Base-by-base conservation (phyloP, 2,888 invertebrate genomes). In the Ichneumoninae sp. region DNA sequence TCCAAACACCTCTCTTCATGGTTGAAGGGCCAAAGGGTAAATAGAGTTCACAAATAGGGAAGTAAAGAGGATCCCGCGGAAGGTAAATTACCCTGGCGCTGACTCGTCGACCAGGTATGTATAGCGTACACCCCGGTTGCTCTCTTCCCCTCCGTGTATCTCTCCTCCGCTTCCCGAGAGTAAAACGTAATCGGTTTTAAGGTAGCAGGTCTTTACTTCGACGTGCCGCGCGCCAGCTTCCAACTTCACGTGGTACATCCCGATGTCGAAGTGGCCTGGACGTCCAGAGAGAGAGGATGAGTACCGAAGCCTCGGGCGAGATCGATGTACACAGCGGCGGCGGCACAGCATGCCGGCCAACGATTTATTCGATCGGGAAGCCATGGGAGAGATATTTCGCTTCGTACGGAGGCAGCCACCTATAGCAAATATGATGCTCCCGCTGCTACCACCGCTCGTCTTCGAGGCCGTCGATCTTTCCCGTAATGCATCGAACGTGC, bases 401-500 rank as follows among this genome's bases (percentile, higher is more conserved):
- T 75, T 26, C 70, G 40, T 76, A 26, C 33, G 30, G 62, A 66
- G 66, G 65, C 52, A 52, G 52, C 66, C 52, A 52, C 52, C 50
- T 76, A 76, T 66, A 76, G 65, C 76, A 16, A 66, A 76, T 65
- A 47, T 36, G 76, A 22, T 66, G 65, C 22, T 40, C 36, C 22
- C 30, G 60, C 54, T 62, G 74, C 19, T 74, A 65, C 76, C 40
- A 44, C 65, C 16, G 22, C 83, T 75, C 62, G 79, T 83, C 70
- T 79, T 44, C 16, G 71, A 76, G 70, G 65, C 78, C 79, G 80
- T 75, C 75, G 82, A 82, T 86, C 78, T 79, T 75, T 74, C 77
- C 75, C 79, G 85, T 86, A 85, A 85, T 80, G 83, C 85, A 19
- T 81, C 69, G 57, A 83, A 81, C 86, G 86, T 86, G 85, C 62